Evolutionary conservation across 2,888 invertebrate genomes (phyloP).

Genomic region (Mamestra brassicae): DNA sequence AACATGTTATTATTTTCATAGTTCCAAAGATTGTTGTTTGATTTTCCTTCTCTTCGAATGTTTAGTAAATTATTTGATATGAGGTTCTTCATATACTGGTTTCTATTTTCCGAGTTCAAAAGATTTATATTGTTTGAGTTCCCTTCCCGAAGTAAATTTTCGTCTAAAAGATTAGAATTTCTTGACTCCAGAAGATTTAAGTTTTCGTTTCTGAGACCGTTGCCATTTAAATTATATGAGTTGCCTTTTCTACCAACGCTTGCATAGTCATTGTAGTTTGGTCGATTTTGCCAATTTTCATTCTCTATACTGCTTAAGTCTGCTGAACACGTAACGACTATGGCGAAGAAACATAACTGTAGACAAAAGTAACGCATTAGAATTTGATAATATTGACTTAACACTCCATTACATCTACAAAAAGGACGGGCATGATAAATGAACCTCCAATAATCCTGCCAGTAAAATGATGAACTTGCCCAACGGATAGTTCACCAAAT

Average conservation of each 20-base stretch:
- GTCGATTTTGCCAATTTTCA: not conserved
- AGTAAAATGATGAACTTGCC: not conserved
- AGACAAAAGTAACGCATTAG: not conserved
- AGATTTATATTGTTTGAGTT: not conserved
- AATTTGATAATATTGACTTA: not conserved
- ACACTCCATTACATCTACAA: not conserved
- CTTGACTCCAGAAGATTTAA: constrained; percentile 6
- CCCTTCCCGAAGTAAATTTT: not conserved
- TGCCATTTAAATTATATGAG: not conserved
- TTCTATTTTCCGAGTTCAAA: not conserved
- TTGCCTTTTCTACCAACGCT: not conserved
- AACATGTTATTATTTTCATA: constrained; percentile 2
- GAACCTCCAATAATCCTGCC: too few species aligned
- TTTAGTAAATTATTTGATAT: not conserved
- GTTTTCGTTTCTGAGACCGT: not conserved
- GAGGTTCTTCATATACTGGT: not conserved
- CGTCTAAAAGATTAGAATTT: not conserved
- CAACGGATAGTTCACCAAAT: not conserved
- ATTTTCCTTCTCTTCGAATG: constrained; percentile 6
- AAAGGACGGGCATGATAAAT: too few species aligned
- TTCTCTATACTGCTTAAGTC: not conserved
- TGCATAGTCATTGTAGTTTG: not conserved
- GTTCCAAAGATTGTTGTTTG: not conserved
- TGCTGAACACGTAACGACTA: not conserved
- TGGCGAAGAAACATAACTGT: constrained; percentile 17